Evolutionary conservation across 2,888 invertebrate genomes (phyloP).

Genomic region (Carabus problematicus): DNA sequence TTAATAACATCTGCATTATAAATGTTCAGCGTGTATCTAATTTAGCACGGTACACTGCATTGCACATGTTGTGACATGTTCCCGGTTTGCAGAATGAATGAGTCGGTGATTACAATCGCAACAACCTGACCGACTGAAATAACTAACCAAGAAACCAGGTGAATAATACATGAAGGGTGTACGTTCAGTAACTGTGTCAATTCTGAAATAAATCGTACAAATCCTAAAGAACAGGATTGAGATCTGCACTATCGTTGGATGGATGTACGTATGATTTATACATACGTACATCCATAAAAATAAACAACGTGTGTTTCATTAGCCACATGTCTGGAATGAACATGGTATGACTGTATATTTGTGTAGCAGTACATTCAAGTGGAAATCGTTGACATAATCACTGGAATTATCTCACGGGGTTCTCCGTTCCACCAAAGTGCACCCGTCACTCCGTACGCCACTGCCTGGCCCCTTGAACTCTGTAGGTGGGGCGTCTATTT

Average conservation of each 20-base stretch:
- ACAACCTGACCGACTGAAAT: neutral
- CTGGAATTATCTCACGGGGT: conserved; percentile 13
- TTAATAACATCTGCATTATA: conserved; percentile 34
- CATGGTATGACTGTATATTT: neutral
- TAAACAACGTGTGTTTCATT: too few species aligned
- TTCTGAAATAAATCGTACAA: neutral
- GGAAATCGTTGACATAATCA: conserved; percentile 8
- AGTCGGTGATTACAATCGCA: conserved; percentile 10
- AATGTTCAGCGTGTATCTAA: conserved; percentile 7
- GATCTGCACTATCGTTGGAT: too few species aligned
- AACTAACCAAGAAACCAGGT: neutral
- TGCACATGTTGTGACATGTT: too few species aligned
- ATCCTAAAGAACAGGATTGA: neutral
- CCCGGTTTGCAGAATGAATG: too few species aligned
- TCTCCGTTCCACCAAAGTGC: neutral
- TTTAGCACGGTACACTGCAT: too few species aligned
- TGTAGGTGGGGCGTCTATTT: conserved; percentile 13
- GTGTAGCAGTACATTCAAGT: neutral
- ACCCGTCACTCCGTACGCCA: neutral
- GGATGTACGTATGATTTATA: too few species aligned
- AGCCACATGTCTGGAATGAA: too few species aligned
- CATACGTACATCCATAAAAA: too few species aligned
- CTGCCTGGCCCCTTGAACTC: neutral
- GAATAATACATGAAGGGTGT: neutral
- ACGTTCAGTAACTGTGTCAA: too few species aligned